phyloP scores from a whole-genome alignment of 2,888 invertebrate species.

The Drosophila leonis region DNA sequence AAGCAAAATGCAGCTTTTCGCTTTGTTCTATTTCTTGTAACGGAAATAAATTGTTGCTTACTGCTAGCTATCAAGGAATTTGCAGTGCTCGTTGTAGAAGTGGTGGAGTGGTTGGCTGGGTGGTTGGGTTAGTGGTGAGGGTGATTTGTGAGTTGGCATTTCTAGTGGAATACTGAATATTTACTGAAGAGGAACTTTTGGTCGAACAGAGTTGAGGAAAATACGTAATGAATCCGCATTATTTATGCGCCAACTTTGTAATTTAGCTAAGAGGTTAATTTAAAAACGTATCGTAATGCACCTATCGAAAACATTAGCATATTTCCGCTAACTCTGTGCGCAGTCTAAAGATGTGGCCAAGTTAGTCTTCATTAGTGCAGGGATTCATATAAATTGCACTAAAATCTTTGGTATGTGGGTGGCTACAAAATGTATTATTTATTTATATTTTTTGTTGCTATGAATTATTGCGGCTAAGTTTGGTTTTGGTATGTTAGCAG shows the following conservation, averaged over 20 bases:
- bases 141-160: slow-evolving; percentile 27
- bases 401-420: slow-evolving; percentile 28
- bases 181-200: slow-evolving; percentile 11
- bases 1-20: slow-evolving; percentile 42
- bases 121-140: slow-evolving; percentile 17
- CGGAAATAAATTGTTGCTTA: slow-evolving; percentile 24
- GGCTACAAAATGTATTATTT: slow-evolving; percentile 38
- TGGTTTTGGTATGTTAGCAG: slow-evolving; percentile 26
- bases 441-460: slow-evolving; percentile 46
- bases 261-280: slow-evolving; percentile 13
- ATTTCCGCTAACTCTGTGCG: slow-evolving; percentile 41
- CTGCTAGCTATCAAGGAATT: slow-evolving; percentile 32
- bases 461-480: slow-evolving; percentile 64
- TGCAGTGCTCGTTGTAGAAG: slow-evolving; percentile 37
- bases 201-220: slow-evolving; percentile 33
- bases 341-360: neutral
- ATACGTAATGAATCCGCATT: slow-evolving; percentile 35
- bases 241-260: slow-evolving; percentile 4
- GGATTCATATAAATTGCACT: slow-evolving; percentile 39
- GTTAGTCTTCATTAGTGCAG: slow-evolving; percentile 31
- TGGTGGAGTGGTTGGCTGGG: slow-evolving; percentile 7
- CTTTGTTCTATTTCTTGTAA: slow-evolving; percentile 24
- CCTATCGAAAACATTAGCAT: slow-evolving; percentile 43
- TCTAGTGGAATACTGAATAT: slow-evolving; percentile 27
- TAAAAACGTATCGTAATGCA: slow-evolving; percentile 8